Evolutionary conservation across 1,140 invertebrate genomes (phyloP), one percentile per base, ranked within the genome.

Genomic region (Diabrotica undecimpunctata): DNA sequence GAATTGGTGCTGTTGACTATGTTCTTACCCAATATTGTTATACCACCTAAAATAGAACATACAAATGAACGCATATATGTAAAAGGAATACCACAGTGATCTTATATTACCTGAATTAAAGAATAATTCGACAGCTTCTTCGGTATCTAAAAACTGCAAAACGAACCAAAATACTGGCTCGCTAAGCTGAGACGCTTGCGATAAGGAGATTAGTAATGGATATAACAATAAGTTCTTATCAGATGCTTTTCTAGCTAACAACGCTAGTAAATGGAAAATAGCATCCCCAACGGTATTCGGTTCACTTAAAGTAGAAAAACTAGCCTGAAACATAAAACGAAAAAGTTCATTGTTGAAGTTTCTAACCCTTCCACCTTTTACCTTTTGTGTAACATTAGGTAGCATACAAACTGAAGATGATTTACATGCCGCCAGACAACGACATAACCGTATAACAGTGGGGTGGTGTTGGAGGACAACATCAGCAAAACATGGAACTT

Each of bases 381-480:
- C 72, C 67, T 75, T 73, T 60, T 74, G 70, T 9, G 76, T 69
- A 53, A 79, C 68, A 67, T 72, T 72, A n/a, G 71, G 70, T 53
- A 88, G 78, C 79, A 88, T 83, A 12, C 83, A 82, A 58, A 87
- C 80, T 5, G 89, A 87, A 54, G 87, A 87, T 37, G 86, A 85
- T 25, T 86, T 86, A 73, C 87, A 90, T 54, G 86, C 84, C 60
- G 87, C 90, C 53, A 92, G 80, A 56, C 88, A 88, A 74, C 84
- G 87, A 77, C 94, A 85, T 66, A 95, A 83, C 65, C 89, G 85
- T 73, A 90, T 88, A 88, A 96, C 94, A 3, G 92, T 93, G 0
- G 86, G 83, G 64, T 88, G 85, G 71, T 92, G 86, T 75, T 90
- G 88, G 35, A 93, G 71, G 7, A 92, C 90, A 86, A 78, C 87